Conservation (phyloP, 2,888 invertebrate genomes). For the Lepas anatifera region DNA sequence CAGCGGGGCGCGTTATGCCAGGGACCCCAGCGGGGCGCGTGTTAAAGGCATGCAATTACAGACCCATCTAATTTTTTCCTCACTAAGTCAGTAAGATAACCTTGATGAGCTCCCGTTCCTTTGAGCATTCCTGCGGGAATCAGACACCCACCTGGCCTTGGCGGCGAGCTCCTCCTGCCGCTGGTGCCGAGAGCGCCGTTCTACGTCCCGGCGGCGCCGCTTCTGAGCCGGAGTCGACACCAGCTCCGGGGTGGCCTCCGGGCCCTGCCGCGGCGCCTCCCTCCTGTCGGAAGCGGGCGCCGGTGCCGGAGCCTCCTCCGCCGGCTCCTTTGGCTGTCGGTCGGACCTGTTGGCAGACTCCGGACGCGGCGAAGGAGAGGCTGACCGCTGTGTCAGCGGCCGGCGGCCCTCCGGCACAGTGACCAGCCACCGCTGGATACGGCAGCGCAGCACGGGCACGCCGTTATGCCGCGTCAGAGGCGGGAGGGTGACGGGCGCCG, state of each 20-base stretch:
- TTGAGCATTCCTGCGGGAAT: too few species aligned
- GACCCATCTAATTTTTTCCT: too few species aligned
- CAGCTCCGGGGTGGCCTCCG: neutral
- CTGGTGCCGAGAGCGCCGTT: neutral
- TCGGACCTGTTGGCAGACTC: too few species aligned
- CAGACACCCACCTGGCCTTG: neutral
- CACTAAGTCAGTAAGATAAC: too few species aligned
- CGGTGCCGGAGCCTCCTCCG: neutral
- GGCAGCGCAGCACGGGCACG: constrained; percentile 9
- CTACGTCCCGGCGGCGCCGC: neutral
- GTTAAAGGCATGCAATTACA: too few species aligned
- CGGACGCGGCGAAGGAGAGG: too few species aligned
- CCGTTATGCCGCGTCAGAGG: neutral
- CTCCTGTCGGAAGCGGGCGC: neutral
- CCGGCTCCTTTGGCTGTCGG: neutral
- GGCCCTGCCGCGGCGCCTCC: neutral
- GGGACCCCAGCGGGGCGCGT: too few species aligned
- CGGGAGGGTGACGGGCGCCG: neutral
- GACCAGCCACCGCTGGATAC: neutral
- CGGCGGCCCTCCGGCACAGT: neutral
- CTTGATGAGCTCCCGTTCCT: too few species aligned
- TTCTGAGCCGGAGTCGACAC: neutral
- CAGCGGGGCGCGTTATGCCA: too few species aligned
- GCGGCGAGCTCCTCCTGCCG: neutral
- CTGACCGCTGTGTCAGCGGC: too few species aligned